Percentiles rank a stretch among this genome's conserved stretches.
These are phyloP conservation scores for Scolopax rusticola DNA, from an alignment of 2,797 vertebrate genomes.

Conservation along the genomic window DNA sequence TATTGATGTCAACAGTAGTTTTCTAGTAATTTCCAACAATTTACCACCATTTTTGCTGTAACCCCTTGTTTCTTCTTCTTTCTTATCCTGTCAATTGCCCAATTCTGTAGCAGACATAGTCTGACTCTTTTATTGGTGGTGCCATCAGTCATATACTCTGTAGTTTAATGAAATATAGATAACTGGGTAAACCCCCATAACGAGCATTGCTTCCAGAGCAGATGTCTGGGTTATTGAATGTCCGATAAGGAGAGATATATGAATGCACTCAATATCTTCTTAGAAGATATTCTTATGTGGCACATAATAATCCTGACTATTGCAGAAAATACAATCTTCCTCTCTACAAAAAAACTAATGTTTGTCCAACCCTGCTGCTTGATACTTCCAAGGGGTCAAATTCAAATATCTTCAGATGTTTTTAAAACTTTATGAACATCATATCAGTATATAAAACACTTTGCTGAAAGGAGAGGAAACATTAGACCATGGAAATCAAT, in stretches of 20 bases:
- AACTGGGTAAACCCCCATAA: not conserved
- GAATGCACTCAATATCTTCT: not conserved
- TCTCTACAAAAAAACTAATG: not conserved
- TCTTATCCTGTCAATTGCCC: not conserved
- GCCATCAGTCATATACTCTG: not conserved
- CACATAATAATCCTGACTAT: not conserved
- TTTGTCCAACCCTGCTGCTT: not conserved
- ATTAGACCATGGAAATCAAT: not conserved
- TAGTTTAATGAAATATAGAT: not conserved
- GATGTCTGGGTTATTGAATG: not conserved
- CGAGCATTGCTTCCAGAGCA: not conserved
- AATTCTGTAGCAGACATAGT: not conserved
- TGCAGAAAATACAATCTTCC: not conserved
- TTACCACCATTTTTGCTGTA: not conserved
- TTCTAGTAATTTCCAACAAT: not conserved
- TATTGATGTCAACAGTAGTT: not conserved
- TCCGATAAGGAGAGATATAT: not conserved
- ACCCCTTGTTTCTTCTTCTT: not conserved
- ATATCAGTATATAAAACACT: not conserved
- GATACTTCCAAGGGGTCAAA: not conserved
- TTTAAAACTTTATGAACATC: not conserved
- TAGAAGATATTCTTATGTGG: not conserved
- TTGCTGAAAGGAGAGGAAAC: not conserved
- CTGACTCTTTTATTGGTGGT: not conserved
- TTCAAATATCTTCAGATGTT: not conserved